Evolutionary conservation across 2,113 vertebrate species (phyloP).

Genomic region (Microcebus murinus): DNA sequence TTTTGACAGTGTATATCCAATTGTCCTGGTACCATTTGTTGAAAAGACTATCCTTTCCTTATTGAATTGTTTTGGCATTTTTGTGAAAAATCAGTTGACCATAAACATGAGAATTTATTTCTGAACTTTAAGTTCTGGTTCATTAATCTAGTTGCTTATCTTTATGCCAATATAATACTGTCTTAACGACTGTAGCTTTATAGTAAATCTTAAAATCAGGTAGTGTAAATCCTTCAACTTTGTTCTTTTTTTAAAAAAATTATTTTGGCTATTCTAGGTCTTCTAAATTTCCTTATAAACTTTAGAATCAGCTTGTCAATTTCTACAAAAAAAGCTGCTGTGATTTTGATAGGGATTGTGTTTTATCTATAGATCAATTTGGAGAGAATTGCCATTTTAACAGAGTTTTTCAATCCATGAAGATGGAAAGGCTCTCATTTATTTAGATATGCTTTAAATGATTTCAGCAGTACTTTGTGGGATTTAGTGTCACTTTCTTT

Average conservation of each 20-base stretch:
- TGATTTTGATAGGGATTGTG: background rate
- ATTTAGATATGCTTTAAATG: background rate
- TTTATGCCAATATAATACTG: background rate
- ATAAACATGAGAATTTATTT: background rate
- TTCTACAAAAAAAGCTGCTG: background rate
- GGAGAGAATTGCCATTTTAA: background rate
- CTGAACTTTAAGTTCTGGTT: background rate
- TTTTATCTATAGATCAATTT: background rate
- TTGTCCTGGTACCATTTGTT: background rate
- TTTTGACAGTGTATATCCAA: background rate
- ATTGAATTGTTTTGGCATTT: background rate
- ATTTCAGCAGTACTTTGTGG: background rate
- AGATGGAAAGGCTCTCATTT: background rate
- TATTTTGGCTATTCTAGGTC: background rate
- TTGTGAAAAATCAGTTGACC: background rate
- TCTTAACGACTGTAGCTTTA: background rate
- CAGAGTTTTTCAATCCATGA: background rate
- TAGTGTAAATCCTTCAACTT: background rate
- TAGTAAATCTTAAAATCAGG: background rate
- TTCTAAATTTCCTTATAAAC: background rate
- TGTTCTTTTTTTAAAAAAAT: background rate
- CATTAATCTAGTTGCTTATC: background rate
- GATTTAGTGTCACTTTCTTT: background rate
- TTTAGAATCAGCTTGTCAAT: background rate
- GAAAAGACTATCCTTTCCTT: background rate